A percentile compares a stretch with the other conserved stretches of the same genome.
These are phyloP conservation scores for Ptychochromis oligacanthus DNA, from an alignment of 2,113 vertebrate genomes.

Conservation along the genomic window DNA sequence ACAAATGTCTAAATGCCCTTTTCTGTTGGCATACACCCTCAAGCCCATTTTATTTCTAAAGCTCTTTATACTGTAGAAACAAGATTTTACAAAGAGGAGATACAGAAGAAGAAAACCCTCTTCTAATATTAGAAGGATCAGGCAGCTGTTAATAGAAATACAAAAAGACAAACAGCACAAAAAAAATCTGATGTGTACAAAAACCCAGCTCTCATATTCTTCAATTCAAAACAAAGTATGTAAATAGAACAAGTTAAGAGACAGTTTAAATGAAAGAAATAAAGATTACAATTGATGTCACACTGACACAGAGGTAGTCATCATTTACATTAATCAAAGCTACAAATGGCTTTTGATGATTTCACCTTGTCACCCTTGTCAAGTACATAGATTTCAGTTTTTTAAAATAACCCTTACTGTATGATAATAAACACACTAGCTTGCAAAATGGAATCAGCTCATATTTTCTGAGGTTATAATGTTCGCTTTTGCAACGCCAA, in stretches of 20 bases:
- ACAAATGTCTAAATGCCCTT: too few species aligned
- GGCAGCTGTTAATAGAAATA: neutral
- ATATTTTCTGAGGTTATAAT: neutral
- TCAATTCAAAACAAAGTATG: neutral
- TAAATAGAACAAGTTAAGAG: neutral
- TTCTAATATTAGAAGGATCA: neutral
- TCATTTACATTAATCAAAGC: neutral
- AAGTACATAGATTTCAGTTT: neutral
- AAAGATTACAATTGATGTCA: neutral
- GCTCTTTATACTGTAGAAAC: too few species aligned
- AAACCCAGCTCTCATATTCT: neutral
- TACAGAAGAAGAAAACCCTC: neutral
- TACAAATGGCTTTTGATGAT: neutral
- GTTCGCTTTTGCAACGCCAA: neutral
- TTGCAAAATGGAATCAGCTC: neutral
- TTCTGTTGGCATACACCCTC: too few species aligned
- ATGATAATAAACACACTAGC: neutral
- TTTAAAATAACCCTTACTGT: neutral
- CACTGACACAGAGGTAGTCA: conserved; percentile 22
- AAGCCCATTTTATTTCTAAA: too few species aligned
- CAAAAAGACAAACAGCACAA: neutral
- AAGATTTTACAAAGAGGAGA: too few species aligned
- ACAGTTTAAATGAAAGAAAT: neutral
- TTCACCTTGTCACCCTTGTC: neutral
- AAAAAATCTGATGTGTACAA: neutral